Evolutionary conservation across 2,113 vertebrate species (phyloP), one percentile per base, ranked within the genome.

Genomic region (Psittacula cyanocephala): DNA sequence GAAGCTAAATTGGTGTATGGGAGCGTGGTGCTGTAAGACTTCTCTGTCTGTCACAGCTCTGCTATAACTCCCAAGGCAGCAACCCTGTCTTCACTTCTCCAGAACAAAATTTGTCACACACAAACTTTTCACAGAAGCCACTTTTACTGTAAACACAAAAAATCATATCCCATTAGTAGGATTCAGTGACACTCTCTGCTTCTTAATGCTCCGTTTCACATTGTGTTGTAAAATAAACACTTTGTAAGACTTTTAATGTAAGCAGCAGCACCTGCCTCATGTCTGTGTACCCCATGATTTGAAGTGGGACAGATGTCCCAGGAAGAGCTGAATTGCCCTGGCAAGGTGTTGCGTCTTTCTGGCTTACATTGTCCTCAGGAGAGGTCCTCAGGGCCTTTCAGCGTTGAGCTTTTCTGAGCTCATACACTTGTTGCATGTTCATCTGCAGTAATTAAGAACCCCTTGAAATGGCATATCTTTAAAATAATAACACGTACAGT

Each of bases 71-170:
- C 24, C 46, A 27, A 70, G 31, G 53, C 60, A 77, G 52, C 63
- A 64, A 4, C 25, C 23, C 31, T 39, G 39, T 41, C 53, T 24
- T 89, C 17, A 0, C n/a, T 71, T 78, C 44, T 91, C 81, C 63
- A 52, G 37, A 91, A 37, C 22, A 50, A 25, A 0, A 0, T 29
- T 50, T 1, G 4, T 47, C 53, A 33, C 1, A 1, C 7, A 2
- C 11, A 67, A 24, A 62, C 57, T 57, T 94, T 64, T 37, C 2
- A 2, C 64, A 78, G 77, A 69, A 93, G n/a, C 29, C 2, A 4
- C 41, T 71, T 11, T 39, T 87, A 37, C 47, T 78, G 69, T 85
- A 76, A 89, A 90, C 70, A 78, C 19, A 53, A 49, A 44, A 71
- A 28, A 5, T 31, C 35, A 3, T 49, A 44, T n/a, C 27, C 41